Evolutionary conservation across 1,140 invertebrate genomes (phyloP), one percentile per base, ranked within the genome.

Genomic region (Chironomus striatipennis): DNA sequence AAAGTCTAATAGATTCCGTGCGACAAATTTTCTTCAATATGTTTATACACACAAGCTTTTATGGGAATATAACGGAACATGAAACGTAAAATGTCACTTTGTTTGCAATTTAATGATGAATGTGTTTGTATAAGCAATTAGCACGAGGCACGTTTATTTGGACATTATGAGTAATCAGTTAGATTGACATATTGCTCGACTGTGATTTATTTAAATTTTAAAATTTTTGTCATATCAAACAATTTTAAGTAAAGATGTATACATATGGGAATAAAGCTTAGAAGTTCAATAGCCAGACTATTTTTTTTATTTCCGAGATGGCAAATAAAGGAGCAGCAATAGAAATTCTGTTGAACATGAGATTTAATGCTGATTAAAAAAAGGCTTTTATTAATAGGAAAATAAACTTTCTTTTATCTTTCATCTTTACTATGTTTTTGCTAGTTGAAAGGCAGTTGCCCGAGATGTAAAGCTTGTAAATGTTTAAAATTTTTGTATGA

Each of bases 31-130:
- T 5, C 24, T 34, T 34, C 24, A 34, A 34, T 34, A 34, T 34
- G 24, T 34, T 2, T 5, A 34, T 5, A 34, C 24, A 34, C 24
- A 34, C 24, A 5, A 34, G 5, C 24, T 34, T 34, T 2, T 34
- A 57, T 57, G 47, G 12, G 10, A 15, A n/a, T n/a, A 57, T 57
- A 57, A 57, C 47, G 47, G 47, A 57, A 57, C 24, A 34, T n/a
- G 47, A 57, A n/a, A 5, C 12, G 47, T n/a, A n/a, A 15, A 57
- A 57, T 57, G 47, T 57, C 47, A 57, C 8, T 57, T 57, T 57
- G n/a, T 57, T 57, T 57, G 47, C 47, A 57, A 57, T 57, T n/a
- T 57, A n/a, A 57, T 57, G 47, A 57, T 57, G 12, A 57, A 57
- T 57, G 47, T 57, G 47, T 57, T 57, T 57, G 47, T 12, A 12